Base-by-base conservation (phyloP, 2,888 invertebrate species). In the Pteria penguin region DNA sequence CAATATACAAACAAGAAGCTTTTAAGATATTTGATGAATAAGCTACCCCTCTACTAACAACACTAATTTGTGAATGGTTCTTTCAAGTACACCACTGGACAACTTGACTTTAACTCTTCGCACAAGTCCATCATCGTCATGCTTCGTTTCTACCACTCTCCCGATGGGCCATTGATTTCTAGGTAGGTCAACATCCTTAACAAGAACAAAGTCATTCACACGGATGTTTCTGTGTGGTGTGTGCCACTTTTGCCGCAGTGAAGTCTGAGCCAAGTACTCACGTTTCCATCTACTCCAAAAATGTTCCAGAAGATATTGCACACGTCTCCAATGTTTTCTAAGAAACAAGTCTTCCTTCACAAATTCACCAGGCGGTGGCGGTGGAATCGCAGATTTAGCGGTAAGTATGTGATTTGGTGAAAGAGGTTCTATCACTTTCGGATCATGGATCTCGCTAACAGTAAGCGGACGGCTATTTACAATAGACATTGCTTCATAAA, bases 1-100 rank as follows among this genome's bases (percentile, higher is more conserved):
- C n/a, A n/a, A n/a, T n/a, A n/a, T n/a, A n/a, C n/a, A n/a, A n/a
- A n/a, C n/a, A n/a, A n/a, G n/a, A n/a, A n/a, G n/a, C n/a, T n/a
- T n/a, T n/a, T n/a, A n/a, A n/a, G n/a, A n/a, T n/a, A n/a, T n/a
- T n/a, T n/a, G n/a, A n/a, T n/a, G n/a, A n/a, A n/a, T n/a, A 55
- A 26, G 24, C 26, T 63, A 55, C 31, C 69, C n/a, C 33, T 77
- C 72, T 18, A 80, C 36, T 2, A 80, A 33, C 14, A 77, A 27
- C n/a, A 77, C 80, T 3, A 80, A 55, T 63, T 80, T 80, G 32
- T 80, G 80, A 18, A 80, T 57, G 58, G 73, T 77, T 26, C 77
- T 75, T 58, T 80, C 77, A 1, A 80, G 27, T 0, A 73, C 31
- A 26, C 60, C 22, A 18, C 4, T 62, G 1, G n/a, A 36, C 5